Conservation (phyloP, 1,140 invertebrate genomes). For the Periplaneta americana region DNA sequence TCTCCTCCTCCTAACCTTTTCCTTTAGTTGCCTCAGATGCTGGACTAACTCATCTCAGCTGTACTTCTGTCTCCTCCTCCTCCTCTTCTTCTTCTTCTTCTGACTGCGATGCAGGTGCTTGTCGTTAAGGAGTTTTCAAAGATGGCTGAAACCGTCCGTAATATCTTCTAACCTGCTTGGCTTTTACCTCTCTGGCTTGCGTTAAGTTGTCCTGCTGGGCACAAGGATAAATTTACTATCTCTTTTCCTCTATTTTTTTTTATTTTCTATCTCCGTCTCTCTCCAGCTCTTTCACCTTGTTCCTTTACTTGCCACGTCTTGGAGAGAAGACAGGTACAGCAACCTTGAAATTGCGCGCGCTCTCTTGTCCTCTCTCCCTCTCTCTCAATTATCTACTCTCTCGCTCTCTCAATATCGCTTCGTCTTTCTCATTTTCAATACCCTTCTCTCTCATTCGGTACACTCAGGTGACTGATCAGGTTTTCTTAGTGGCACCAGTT, state of each 20-base stretch:
- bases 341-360: constrained; percentile 10
- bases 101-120: background rate
- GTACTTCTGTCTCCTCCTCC: background rate
- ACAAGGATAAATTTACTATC: background rate
- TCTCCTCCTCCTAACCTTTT: background rate
- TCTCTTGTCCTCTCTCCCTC: background rate
- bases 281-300: background rate
- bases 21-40: background rate
- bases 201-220: background rate
- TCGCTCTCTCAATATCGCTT: background rate
- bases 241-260: background rate
- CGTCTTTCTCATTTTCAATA: background rate
- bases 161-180: background rate
- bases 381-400: background rate
- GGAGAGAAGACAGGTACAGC: background rate
- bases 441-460: background rate
- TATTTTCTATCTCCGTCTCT: too few relatives aligned
- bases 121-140: background rate
- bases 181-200: background rate
- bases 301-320: background rate
- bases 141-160: background rate
- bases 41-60: background rate
- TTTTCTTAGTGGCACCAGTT: too few relatives aligned
- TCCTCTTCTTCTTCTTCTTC: too few relatives aligned
- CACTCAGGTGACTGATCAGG: background rate